Evolutionary conservation across 37 sponge, comb jelly and placozoan species (phyloP).

Genomic region (Chondrilla cf. caribensis): DNA sequence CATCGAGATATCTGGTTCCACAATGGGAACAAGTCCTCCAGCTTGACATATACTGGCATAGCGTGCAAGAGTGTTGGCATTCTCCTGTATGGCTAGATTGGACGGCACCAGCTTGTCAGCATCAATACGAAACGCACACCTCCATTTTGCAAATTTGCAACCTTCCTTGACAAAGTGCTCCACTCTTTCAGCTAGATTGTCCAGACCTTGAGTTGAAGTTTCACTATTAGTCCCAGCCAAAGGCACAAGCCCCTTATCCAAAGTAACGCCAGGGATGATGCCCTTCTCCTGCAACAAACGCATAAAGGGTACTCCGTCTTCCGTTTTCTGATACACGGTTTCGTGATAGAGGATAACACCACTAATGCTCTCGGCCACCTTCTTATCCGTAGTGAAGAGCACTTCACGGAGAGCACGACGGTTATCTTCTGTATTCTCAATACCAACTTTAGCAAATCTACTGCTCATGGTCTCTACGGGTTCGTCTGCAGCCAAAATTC

Average conservation of each 20-base stretch:
- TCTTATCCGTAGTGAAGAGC: conserved; percentile 82
- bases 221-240: conserved; percentile 86
- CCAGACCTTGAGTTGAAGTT: conserved; percentile 92
- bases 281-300: conserved; percentile 73
- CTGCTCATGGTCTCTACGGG: conserved; percentile 95
- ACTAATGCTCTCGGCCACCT: conserved; percentile 70
- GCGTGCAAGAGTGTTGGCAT: conserved; percentile 93
- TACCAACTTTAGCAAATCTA: conserved; percentile 69
- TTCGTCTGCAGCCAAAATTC: conserved; percentile 97
- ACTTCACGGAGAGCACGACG: conserved; percentile 84
- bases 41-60: conserved; percentile 95
- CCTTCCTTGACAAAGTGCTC: conserved; percentile 88
- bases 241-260: conserved; percentile 91
- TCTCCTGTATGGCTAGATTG: conserved; percentile 84
- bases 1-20: conserved; percentile 94
- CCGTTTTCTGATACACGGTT: conserved; percentile 89
- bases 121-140: conserved; percentile 91
- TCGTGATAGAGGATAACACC: conserved; percentile 96
- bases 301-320: conserved; percentile 83
- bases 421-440: conserved; percentile 92
- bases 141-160: conserved; percentile 94
- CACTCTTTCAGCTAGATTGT: conserved; percentile 85
- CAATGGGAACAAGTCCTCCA: conserved; percentile 94
- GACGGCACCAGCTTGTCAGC: conserved; percentile 53
- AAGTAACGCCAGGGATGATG: conserved; percentile 93